phyloP scores from a whole-genome alignment of 2,113 vertebrate species.

The Tyrannus savana region DNA sequence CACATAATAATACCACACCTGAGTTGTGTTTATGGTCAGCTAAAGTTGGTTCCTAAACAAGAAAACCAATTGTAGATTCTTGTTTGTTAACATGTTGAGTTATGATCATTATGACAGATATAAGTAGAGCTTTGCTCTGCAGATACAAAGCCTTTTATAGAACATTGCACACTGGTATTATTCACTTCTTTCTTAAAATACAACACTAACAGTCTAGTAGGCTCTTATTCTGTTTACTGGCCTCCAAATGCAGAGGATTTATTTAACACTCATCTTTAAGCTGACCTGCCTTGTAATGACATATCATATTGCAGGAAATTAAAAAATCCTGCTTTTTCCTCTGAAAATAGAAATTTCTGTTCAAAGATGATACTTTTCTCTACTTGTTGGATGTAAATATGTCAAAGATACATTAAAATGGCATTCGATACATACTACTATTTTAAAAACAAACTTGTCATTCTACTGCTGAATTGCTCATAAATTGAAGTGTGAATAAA shows the following conservation, averaged over 20 bases:
- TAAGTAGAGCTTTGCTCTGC: not conserved
- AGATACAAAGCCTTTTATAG: not conserved
- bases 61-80: not conserved
- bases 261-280: slow-evolving; percentile 50
- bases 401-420: slow-evolving; percentile 71
- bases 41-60: not conserved
- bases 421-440: slow-evolving; percentile 71
- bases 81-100: not conserved
- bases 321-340: slow-evolving; percentile 48
- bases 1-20: not conserved
- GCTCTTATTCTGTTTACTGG: slow-evolving; percentile 44
- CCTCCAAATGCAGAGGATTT: slow-evolving; percentile 36
- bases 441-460: slow-evolving; percentile 86
- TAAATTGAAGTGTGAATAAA: slow-evolving; percentile 89
- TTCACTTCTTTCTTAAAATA: slow-evolving; percentile 16
- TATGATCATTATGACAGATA: not conserved
- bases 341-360: slow-evolving; percentile 67
- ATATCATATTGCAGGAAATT: slow-evolving; percentile 41
- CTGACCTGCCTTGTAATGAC: slow-evolving; percentile 38
- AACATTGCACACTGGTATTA: not conserved
- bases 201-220: not conserved
- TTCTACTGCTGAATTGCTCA: slow-evolving; percentile 80
- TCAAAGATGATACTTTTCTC: slow-evolving; percentile 64
- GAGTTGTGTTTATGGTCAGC: not conserved
- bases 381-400: slow-evolving; percentile 74